These are phyloP conservation scores for Parus major DNA, from an alignment of 2,113 vertebrate genomes.

Conservation along the genomic window DNA sequence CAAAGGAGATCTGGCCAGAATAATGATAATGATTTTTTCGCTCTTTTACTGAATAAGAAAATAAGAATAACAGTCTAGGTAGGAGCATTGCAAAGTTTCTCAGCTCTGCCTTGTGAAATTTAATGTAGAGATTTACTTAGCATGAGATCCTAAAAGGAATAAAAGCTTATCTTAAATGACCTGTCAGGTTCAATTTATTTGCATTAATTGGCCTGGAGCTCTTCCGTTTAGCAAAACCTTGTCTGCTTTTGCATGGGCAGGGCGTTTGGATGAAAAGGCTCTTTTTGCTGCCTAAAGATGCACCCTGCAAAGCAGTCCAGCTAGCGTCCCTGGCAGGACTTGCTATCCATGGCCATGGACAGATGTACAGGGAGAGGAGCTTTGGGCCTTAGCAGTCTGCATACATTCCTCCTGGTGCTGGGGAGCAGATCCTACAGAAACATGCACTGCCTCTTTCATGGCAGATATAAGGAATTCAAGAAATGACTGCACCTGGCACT, in stretches of 20 bases:
- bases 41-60: not conserved
- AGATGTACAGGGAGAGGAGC: not conserved
- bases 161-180: slow-evolving; percentile 31
- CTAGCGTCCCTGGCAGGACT: not conserved
- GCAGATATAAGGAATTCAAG: not conserved
- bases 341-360: not conserved
- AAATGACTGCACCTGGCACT: not conserved
- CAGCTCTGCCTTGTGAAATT: not conserved
- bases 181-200: slow-evolving; percentile 51
- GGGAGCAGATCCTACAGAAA: not conserved
- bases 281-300: not conserved
- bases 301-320: not conserved
- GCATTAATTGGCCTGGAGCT: not conserved
- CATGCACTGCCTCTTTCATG: accelerated
- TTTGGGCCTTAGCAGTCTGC: not conserved
- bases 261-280: not conserved
- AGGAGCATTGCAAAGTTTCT: not conserved
- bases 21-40: not conserved
- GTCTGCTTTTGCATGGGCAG: not conserved
- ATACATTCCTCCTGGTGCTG: not conserved
- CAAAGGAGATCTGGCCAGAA: not conserved
- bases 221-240: slow-evolving; percentile 7
- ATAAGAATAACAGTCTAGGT: not conserved
- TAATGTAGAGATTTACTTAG: not conserved
- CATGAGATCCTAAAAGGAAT: not conserved